Evolutionary conservation across 1,140 invertebrate genomes (phyloP).

Genomic region (Drosophila bocqueti): DNA sequence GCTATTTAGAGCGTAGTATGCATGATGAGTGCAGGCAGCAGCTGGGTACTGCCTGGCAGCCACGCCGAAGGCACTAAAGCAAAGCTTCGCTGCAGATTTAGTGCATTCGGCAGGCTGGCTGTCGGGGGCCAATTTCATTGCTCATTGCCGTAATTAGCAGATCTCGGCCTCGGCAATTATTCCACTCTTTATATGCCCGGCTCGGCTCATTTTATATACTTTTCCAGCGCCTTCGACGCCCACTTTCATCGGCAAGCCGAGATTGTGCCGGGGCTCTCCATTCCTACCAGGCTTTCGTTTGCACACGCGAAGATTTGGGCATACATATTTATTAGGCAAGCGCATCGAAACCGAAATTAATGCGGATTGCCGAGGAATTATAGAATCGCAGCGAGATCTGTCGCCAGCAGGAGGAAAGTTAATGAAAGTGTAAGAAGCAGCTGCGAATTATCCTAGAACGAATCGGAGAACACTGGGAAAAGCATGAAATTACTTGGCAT

Average conservation of each 20-base stretch:
- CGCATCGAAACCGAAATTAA: constrained; percentile 73
- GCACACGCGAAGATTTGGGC: constrained; percentile 66
- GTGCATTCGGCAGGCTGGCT: constrained; percentile 62
- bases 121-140: constrained; percentile 56
- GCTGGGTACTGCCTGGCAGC: constrained; percentile 22
- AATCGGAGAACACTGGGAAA: neutral
- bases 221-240: constrained; percentile 57
- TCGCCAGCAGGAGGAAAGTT: constrained; percentile 52
- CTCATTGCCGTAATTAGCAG: constrained; percentile 79
- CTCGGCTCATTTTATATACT: constrained; percentile 48
- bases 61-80: constrained; percentile 30
- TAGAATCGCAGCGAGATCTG: constrained; percentile 42
- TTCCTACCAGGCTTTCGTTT: constrained; percentile 36
- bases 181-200: constrained; percentile 40
- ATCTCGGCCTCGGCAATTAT: constrained; percentile 76
- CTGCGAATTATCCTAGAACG: constrained; percentile 14
- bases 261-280: constrained; percentile 6
- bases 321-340: constrained; percentile 45
- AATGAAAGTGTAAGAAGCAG: constrained; percentile 53
- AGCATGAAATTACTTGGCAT: constrained; percentile 9
- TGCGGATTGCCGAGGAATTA: constrained; percentile 54
- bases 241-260: constrained; percentile 69
- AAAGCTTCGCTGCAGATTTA: constrained; percentile 84
- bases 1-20: constrained; percentile 84
- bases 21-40: constrained; percentile 68